phyloP scores from a whole-genome alignment of 2,113 vertebrate genomes.

The Rattus norvegicus region DNA sequence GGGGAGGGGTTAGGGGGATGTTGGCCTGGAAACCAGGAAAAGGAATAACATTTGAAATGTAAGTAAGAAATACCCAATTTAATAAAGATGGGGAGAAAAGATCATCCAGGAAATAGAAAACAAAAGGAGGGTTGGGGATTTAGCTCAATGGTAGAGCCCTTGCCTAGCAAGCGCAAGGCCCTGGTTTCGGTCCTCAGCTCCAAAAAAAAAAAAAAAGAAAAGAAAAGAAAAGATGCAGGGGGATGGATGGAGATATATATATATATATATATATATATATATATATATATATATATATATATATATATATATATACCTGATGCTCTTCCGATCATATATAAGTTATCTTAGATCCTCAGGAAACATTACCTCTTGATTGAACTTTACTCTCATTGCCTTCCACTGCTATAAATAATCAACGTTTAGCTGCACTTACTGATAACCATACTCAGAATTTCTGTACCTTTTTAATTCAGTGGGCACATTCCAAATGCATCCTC shows the following conservation, averaged over 20 bases:
- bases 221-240: background rate
- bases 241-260: background rate
- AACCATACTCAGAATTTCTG: slow-evolving; percentile 6
- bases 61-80: too few species aligned
- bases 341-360: background rate
- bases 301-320: background rate
- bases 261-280: background rate
- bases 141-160: too few species aligned
- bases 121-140: too few species aligned
- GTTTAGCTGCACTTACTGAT: slow-evolving; percentile 1
- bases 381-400: slow-evolving; percentile 22
- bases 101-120: background rate
- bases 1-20: too few species aligned
- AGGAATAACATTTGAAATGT: too few species aligned
- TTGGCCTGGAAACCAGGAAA: too few species aligned
- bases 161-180: too few species aligned
- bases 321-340: background rate
- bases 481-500: background rate
- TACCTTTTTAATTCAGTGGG: background rate
- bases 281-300: background rate
- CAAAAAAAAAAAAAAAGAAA: background rate
- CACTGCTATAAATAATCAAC: slow-evolving; percentile 20
- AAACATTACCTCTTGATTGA: slow-evolving; percentile 1
- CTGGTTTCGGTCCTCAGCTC: too few species aligned
- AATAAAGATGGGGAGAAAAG: background rate